These are phyloP conservation scores for Argyresthia albistria DNA, from an alignment of 2,888 invertebrate genomes.

Conservation along the genomic window DNA sequence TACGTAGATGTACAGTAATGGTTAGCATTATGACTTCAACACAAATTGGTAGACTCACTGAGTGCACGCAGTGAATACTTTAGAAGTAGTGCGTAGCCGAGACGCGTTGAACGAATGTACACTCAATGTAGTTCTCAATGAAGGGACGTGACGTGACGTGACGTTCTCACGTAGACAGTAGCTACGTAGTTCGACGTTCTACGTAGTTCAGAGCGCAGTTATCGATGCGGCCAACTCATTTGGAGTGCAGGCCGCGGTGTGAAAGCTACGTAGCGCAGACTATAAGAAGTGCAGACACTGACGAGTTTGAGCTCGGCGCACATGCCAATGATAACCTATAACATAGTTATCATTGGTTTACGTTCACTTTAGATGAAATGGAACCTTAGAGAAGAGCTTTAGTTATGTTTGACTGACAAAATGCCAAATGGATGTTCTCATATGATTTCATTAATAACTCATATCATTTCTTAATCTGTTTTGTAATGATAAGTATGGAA, in stretches of 20 bases:
- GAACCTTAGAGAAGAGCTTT: constrained; percentile 33
- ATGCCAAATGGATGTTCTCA: neutral
- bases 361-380: constrained; percentile 43
- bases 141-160: constrained; percentile 29
- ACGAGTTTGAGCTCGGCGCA: constrained; percentile 69
- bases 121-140: constrained; percentile 52
- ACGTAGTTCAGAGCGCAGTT: constrained; percentile 45
- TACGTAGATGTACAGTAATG: neutral
- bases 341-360: constrained; percentile 73
- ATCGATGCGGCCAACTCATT: constrained; percentile 61
- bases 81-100: constrained; percentile 43
- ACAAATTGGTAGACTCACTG: constrained; percentile 67
- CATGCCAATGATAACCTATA: constrained; percentile 74
- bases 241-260: constrained; percentile 64
- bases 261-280: constrained; percentile 71
- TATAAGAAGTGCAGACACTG: constrained; percentile 72
- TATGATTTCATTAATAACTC: too few relatives aligned
- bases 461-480: too few relatives aligned
- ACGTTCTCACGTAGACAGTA: constrained; percentile 62
- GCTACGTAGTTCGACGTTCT: constrained; percentile 51
- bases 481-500: too few relatives aligned
- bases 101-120: constrained; percentile 58
- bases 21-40: constrained; percentile 26
- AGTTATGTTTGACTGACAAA: neutral
- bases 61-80: constrained; percentile 69